Base-by-base conservation (phyloP, 2,888 invertebrate species). In the Silvanus unidentatus region DNA sequence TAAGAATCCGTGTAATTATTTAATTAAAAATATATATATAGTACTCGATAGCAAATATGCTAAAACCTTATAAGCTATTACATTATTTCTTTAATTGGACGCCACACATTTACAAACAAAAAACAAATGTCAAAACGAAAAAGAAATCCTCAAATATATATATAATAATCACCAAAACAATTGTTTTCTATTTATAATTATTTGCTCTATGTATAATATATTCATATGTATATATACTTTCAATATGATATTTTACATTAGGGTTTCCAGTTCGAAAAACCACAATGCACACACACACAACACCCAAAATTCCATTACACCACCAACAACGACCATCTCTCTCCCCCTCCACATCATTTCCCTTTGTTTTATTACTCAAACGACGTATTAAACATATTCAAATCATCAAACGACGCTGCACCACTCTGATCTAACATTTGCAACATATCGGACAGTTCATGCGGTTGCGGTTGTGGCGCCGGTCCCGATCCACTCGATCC, bases 381-480 rank as follows among this genome's bases (percentile, higher is more conserved):
- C 58, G 78, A 81, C 59, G 89, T 84, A 69, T 86, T 91, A 71
- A 93, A 93, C 91, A 93, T 93, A 63, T 84, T 84, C 62, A 93
- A 78, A 71, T 93, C 93, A 69, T 92, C 92, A 69, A 93, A 93
- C 16, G 88, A 84, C 45, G 88, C 78, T 30, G 87, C 79, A 40
- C 84, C 87, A 60, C 85, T 82, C 69, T 89, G 89, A 73, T 92
- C 89, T 44, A 94, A 75, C 82, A 94, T 92, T 73, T 93, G 92
- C 61, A 94, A 75, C 92, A 94, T 92, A 64, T 94, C 93, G 11
- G 90, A 87, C 44, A 93, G 79, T 74, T 92, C 92, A 62, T 85
- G 86, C 5, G 82, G 83, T 59, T 82, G 82, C 32, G 84, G 81
- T 44, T 81, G 82, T 28, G 84, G 81, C 34, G 80, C 80, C 44